A percentile compares a stretch with the other conserved stretches of the same genome.
phyloP scores from a whole-genome alignment of 1,140 invertebrate species.

The Philotrypesis tridentata region DNA sequence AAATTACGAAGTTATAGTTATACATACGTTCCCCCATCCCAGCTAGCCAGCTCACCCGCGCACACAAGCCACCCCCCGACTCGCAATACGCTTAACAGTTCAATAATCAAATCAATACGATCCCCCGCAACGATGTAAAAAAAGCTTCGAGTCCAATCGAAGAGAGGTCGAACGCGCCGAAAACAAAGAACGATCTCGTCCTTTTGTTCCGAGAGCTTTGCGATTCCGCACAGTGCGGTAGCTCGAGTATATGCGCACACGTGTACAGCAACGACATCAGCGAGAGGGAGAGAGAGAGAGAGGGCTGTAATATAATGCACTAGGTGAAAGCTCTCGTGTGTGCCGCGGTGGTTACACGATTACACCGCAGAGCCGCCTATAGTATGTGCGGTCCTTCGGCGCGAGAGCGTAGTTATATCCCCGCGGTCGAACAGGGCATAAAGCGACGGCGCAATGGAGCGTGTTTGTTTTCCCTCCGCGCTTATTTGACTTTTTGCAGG shows the following conservation, averaged over 20 bases:
- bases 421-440: neutral
- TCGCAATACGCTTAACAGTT: too few species aligned
- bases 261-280: too few species aligned
- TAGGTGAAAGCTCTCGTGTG: neutral
- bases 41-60: too few species aligned
- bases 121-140: neutral
- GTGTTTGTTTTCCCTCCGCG: neutral
- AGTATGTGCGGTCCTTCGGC: neutral
- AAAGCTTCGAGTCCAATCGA: neutral
- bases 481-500: neutral
- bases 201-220: neutral
- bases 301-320: neutral
- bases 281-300: neutral
- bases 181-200: neutral
- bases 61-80: too few species aligned
- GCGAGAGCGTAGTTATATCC: too few species aligned
- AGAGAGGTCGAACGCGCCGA: neutral
- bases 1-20: too few species aligned
- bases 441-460: neutral
- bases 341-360: neutral
- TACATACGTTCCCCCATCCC: too few species aligned
- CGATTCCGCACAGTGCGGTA: neutral
- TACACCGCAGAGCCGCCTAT: neutral
- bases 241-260: neutral
- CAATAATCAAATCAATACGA: neutral